A percentile compares a stretch with the other conserved stretches of the same genome.
Evolutionary conservation across 92 coral and sea anemone genomes (phyloP).

Genomic region (Pocillopora meandrina): DNA sequence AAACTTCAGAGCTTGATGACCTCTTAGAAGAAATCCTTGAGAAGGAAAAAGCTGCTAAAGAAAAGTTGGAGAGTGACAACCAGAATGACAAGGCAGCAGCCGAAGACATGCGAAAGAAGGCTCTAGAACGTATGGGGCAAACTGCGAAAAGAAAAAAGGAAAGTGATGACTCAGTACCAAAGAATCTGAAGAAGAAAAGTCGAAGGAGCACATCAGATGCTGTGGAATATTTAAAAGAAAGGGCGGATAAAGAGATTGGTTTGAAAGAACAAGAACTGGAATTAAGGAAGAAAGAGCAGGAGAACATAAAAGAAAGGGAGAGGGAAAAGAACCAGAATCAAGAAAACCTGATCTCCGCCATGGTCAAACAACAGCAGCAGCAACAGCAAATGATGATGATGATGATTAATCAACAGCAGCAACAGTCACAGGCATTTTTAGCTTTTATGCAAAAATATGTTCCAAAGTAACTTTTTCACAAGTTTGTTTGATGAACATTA

Average conservation of each 20-base stretch:
- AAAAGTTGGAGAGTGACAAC: conserved; percentile 20
- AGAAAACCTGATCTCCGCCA: conserved; percentile 25
- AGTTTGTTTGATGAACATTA: neutral
- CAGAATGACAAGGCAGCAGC: conserved; percentile 29
- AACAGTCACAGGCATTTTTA: conserved; percentile 11
- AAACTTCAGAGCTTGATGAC: conserved; percentile 44
- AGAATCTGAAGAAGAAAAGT: neutral
- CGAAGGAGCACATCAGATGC: conserved; percentile 25
- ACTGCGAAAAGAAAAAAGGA: conserved; percentile 16
- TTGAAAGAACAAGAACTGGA: conserved; percentile 4
- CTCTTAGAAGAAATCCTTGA: conserved; percentile 50
- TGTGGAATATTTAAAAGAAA: conserved; percentile 14
- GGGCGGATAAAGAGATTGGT: conserved; percentile 3
- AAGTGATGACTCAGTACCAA: neutral
- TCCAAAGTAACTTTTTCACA: conserved; percentile 29
- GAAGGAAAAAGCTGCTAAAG: conserved; percentile 31
- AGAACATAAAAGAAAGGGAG: conserved; percentile 34
- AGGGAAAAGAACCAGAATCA: conserved; percentile 53
- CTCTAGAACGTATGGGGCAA: conserved; percentile 27
- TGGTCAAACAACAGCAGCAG: conserved; percentile 47
- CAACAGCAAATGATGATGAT: conserved; percentile 46
- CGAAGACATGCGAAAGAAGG: conserved; percentile 22
- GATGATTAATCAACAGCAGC: conserved; percentile 41
- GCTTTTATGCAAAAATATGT: conserved; percentile 29
- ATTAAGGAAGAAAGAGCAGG: conserved; percentile 23